These are phyloP conservation scores for Diuraphis noxia DNA, from an alignment of 1,140 invertebrate species.

Conservation along the genomic window DNA sequence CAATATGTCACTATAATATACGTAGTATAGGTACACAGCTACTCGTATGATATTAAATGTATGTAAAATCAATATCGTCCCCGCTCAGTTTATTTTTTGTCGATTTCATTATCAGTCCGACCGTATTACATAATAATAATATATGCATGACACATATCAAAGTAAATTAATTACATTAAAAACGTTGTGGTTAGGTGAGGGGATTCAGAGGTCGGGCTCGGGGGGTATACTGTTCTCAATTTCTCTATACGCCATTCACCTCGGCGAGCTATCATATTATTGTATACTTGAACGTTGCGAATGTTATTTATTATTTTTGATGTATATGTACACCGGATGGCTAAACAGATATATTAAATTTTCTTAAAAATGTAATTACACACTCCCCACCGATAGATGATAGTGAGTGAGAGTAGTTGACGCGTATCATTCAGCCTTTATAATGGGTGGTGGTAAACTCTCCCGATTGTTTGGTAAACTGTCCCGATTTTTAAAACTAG, in stretches of 20 bases:
- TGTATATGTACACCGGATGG: not conserved
- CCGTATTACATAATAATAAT: not conserved
- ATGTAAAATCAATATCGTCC: not conserved
- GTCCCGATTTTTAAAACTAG: too few species aligned
- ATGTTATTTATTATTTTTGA: not conserved
- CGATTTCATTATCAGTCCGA: not conserved
- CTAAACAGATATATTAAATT: not conserved
- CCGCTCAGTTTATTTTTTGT: not conserved
- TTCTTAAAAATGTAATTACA: not conserved
- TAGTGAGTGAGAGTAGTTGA: too few species aligned
- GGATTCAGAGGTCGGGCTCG: not conserved
- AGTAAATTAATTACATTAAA: not conserved
- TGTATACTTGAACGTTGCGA: too few species aligned
- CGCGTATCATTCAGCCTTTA: too few species aligned
- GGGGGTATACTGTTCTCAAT: too few species aligned
- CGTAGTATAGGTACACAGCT: not conserved
- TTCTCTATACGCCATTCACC: too few species aligned
- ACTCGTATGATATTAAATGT: not conserved
- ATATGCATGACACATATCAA: not conserved
- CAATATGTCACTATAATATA: not conserved
- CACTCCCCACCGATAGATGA: too few species aligned
- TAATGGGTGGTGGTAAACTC: too few species aligned
- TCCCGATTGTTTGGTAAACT: too few species aligned
- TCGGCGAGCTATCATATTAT: too few species aligned
- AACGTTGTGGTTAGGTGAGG: not conserved